Conservation (phyloP, 2,113 vertebrate genomes). For the Taxidea taxus region DNA sequence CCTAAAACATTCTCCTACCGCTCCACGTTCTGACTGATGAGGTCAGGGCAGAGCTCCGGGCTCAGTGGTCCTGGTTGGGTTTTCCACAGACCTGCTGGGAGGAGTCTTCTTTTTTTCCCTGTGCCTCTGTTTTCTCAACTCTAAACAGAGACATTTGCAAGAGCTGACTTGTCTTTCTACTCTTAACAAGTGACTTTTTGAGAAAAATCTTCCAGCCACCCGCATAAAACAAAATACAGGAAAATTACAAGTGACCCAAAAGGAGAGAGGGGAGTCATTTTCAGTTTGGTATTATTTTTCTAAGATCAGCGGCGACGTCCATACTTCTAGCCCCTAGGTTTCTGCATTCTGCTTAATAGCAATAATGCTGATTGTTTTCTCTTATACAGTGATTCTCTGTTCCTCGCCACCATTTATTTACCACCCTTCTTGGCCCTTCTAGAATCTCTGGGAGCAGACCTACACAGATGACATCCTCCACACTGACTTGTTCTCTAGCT, state of each 20-base stretch:
- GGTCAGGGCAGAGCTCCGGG: not conserved
- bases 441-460: not conserved
- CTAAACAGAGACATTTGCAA: not conserved
- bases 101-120: not conserved
- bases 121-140: not conserved
- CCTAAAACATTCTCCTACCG: not conserved
- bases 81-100: not conserved
- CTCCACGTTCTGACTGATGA: not conserved
- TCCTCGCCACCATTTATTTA: not conserved
- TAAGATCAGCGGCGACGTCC: not conserved
- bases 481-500: not conserved
- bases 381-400: not conserved
- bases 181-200: not conserved
- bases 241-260: not conserved
- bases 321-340: not conserved
- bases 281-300: not conserved
- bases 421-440: not conserved
- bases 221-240: not conserved
- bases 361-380: not conserved
- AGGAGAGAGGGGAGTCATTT: not conserved
- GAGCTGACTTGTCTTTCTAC: not conserved
- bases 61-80: not conserved
- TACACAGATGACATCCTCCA: not conserved
- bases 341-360: not conserved
- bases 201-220: not conserved